Evolutionary conservation across 2,888 invertebrate genomes (phyloP).

Genomic region (Spodoptera exigua): DNA sequence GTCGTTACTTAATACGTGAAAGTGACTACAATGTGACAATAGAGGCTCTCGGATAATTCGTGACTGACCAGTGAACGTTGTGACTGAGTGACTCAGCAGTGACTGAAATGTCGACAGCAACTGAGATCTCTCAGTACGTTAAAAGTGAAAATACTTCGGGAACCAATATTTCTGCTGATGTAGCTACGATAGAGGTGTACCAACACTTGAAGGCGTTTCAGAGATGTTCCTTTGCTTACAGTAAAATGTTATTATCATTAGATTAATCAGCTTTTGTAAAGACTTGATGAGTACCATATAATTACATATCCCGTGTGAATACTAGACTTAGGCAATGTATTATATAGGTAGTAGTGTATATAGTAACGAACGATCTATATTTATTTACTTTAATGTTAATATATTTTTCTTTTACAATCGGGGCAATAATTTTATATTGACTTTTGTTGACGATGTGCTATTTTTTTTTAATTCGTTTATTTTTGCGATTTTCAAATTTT

Average conservation of each 20-base stretch:
- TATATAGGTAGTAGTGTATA: conserved; percentile 86
- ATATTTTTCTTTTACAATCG: conserved; percentile 59
- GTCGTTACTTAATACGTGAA: conserved; percentile 93
- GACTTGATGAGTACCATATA: conserved; percentile 81
- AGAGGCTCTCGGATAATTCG: conserved; percentile 75
- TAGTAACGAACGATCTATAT: conserved; percentile 68
- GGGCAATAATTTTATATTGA: conserved; percentile 83
- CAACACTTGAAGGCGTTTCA: conserved; percentile 64
- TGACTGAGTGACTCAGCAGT: conserved; percentile 38
- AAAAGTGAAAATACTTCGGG: conserved; percentile 33
- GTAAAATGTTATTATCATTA: conserved; percentile 74
- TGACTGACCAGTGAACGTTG: conserved; percentile 64
- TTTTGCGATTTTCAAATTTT: conserved; percentile 73
- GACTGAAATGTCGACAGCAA: conserved; percentile 13
- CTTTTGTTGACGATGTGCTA: conserved; percentile 77
- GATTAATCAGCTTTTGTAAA: conserved; percentile 81
- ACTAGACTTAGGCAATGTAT: conserved; percentile 81
- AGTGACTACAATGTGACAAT: conserved; percentile 74
- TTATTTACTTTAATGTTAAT: conserved; percentile 64
- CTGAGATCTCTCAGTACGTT: conserved; percentile 22
- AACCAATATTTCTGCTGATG: conserved; percentile 29
- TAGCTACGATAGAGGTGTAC: conserved; percentile 31
- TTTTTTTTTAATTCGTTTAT: conserved; percentile 74
- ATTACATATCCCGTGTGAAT: conserved; percentile 87
- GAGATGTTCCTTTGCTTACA: conserved; percentile 79